Evolutionary conservation across 2,888 invertebrate genomes (phyloP), one percentile per base, ranked within the genome.

Genomic region (Lutraria lutraria): DNA sequence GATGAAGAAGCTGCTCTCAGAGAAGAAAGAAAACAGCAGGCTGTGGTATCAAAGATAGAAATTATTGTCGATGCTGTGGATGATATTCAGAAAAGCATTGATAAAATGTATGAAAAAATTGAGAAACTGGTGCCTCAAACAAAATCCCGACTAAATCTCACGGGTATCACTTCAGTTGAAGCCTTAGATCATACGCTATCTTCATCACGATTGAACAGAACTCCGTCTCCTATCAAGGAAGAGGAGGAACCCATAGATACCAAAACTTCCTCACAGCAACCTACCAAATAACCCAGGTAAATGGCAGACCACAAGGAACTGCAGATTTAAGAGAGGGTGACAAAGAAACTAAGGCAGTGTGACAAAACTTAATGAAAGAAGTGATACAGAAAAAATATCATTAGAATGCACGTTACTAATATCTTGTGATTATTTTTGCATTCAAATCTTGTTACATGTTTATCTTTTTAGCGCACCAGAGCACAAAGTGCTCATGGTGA

Each of bases 31-130:
- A 90, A 93, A 68, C 93, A 95, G 88, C 97, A 97, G 89, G 97
- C 98, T 88, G 97, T 98, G 94, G 98, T 98, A 93, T 98, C 98
- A 34, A 94, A 94, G 82, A 82, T 94, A 68, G 93, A 94, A 81
- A 88, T 92, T 56, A 92, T 94, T 68, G 92, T 92, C 25, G 93
- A 92, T 68, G 82, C 87, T 68, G 84, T 93, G 13, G 91, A 90
- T 6, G 90, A 90, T n/a, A 87, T 93, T 54, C 90, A 90, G 86
- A 90, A 86, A 54, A 83, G 85, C 29, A 52, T 91, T 60, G 84
- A 85, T 19, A 87, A 53, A 76, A 29, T 92, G 16, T 63, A 85
- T 43, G 91, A 92, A 6, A 92, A 88, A 68, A n/a, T 92, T n/a
- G 88, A 88, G 8, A 86, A 81, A 53, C 81, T 80, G 31, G 68